Percentiles rank a stretch among this genome's conserved stretches.
Evolutionary conservation across 2,888 invertebrate species (phyloP).

Genomic region (Pseudoips prasinana): DNA sequence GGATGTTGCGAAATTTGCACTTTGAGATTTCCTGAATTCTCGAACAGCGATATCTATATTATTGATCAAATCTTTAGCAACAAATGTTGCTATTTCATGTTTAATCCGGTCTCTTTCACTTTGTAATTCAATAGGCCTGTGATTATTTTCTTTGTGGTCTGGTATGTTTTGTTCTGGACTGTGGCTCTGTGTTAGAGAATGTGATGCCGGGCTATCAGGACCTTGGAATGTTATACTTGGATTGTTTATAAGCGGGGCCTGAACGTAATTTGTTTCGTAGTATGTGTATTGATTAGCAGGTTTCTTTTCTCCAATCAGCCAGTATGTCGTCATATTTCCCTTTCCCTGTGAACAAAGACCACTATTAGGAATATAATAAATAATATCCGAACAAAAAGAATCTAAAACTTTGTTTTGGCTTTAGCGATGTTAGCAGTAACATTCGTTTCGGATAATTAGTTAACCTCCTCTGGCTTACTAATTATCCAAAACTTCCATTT

Average conservation of each 20-base stretch:
- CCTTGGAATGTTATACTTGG: slow-evolving; percentile 77
- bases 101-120: slow-evolving; percentile 70
- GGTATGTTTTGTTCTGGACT: slow-evolving; percentile 55
- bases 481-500: too few relatives aligned
- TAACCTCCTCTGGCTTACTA: too few relatives aligned
- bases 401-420: too few relatives aligned
- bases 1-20: slow-evolving; percentile 50
- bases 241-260: slow-evolving; percentile 47
- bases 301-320: slow-evolving; percentile 89
- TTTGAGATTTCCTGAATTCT: slow-evolving; percentile 70
- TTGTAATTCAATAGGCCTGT: slow-evolving; percentile 52
- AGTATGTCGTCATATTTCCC: slow-evolving; percentile 94
- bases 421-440: too few relatives aligned
- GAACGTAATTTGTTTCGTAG: slow-evolving; percentile 39
- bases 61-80: slow-evolving; percentile 72
- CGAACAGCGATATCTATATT: slow-evolving; percentile 69
- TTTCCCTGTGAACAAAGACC: slow-evolving; percentile 85
- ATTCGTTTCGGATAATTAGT: too few relatives aligned
- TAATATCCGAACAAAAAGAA: too few relatives aligned
- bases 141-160: slow-evolving; percentile 49
- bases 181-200: slow-evolving; percentile 63
- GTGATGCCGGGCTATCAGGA: slow-evolving; percentile 73
- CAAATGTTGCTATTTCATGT: slow-evolving; percentile 72
- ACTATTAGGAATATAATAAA: too few relatives aligned
- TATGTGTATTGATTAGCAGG: slow-evolving; percentile 34